These are phyloP conservation scores for Azemiops feae DNA, from an alignment of 2,113 vertebrate species.

Conservation along the genomic window DNA sequence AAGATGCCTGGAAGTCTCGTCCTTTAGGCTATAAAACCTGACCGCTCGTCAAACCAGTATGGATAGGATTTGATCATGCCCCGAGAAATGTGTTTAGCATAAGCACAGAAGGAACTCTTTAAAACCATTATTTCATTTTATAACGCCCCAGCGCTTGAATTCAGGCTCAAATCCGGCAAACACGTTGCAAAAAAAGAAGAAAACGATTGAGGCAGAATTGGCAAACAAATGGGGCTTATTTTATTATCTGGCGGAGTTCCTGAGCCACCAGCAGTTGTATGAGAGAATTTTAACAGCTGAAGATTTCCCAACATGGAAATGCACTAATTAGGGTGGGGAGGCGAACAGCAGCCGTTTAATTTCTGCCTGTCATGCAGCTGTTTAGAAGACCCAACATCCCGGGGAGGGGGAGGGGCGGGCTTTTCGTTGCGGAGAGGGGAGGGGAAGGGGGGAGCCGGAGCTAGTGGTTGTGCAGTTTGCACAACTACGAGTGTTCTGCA, in stretches of 20 bases:
- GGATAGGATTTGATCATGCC: not conserved
- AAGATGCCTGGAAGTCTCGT: not conserved
- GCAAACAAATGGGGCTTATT: not conserved
- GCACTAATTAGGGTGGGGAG: not conserved
- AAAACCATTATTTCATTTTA: not conserved
- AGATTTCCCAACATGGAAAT: not conserved
- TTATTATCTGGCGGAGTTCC: not conserved
- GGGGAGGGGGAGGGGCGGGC: not conserved
- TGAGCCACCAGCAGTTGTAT: not conserved
- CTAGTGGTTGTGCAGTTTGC: not conserved
- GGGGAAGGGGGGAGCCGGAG: accelerated
- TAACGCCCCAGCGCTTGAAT: not conserved
- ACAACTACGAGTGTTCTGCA: not conserved
- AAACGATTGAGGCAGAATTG: not conserved
- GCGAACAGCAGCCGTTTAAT: not conserved
- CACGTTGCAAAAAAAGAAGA: not conserved
- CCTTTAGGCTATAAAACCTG: not conserved
- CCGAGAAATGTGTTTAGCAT: not conserved
- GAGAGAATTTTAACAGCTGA: not conserved
- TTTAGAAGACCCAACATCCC: not conserved
- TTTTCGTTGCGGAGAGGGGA: not conserved
- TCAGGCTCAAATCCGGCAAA: not conserved
- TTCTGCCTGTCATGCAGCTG: not conserved
- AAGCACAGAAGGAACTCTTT: not conserved
- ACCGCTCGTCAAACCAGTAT: not conserved